Percentiles rank a stretch among this genome's conserved stretches.
Evolutionary conservation across 1,140 invertebrate species (phyloP).

Genomic region (Drosophila ironensis): DNA sequence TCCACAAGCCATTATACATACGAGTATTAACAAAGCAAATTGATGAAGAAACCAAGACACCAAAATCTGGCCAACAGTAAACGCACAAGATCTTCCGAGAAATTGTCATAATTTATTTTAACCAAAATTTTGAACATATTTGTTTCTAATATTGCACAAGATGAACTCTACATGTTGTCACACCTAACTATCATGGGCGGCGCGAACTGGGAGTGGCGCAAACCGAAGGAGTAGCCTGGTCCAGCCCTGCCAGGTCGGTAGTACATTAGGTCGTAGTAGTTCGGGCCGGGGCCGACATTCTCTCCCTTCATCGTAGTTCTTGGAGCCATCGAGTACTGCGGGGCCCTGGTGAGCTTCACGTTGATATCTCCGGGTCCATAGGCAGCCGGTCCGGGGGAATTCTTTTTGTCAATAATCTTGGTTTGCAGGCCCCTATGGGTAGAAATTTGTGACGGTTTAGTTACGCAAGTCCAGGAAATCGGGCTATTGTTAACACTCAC

Average conservation of each 20-base stretch:
- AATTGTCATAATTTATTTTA: slow-evolving; percentile 1
- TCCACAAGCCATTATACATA: too few species aligned
- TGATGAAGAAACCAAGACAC: too few species aligned
- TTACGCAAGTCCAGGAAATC: too few species aligned
- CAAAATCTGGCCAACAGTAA: too few species aligned
- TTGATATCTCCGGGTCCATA: slow-evolving; percentile 81
- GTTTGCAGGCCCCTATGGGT: slow-evolving; percentile 79
- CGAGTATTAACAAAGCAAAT: too few species aligned
- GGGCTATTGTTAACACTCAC: too few species aligned
- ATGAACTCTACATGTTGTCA: slow-evolving; percentile 77
- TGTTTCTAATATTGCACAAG: slow-evolving; percentile 68
- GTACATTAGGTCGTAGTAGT: slow-evolving; percentile 77
- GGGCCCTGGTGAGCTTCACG: slow-evolving; percentile 69
- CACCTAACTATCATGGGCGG: slow-evolving; percentile 79
- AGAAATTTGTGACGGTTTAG: too few species aligned
- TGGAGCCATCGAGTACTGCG: slow-evolving; percentile 80
- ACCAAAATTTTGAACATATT: slow-evolving; percentile 40
- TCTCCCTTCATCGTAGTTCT: slow-evolving; percentile 12
- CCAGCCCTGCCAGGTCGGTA: slow-evolving; percentile 66
- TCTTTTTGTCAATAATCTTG: slow-evolving; percentile 42
- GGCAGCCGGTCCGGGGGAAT: slow-evolving; percentile 85
- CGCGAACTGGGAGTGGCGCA: slow-evolving; percentile 59
- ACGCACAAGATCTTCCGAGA: too few species aligned
- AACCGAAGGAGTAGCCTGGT: slow-evolving; percentile 67
- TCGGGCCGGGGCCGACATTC: slow-evolving; percentile 81